Conservation (phyloP, 1,140 invertebrate genomes). For the Ceratitis capitata region DNA sequence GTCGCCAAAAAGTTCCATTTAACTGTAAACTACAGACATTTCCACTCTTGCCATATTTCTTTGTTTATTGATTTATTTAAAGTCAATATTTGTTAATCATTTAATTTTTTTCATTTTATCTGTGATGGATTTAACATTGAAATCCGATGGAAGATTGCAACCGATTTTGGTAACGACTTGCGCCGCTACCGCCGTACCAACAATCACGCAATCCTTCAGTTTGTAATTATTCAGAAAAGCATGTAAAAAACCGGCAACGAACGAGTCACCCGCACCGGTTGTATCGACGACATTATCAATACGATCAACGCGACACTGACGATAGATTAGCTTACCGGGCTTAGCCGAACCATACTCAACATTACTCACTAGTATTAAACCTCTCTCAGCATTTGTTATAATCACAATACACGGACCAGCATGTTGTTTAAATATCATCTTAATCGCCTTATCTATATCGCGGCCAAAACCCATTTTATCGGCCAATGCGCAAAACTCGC, state of each 20-base stretch:
- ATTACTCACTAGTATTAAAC: slow-evolving; percentile 53
- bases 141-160: slow-evolving; percentile 47
- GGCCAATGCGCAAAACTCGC: slow-evolving; percentile 71
- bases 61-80: no score
- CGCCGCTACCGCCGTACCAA: slow-evolving; percentile 44
- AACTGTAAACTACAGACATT: no score
- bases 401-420: slow-evolving; percentile 44
- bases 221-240: slow-evolving; percentile 58
- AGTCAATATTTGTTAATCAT: no score
- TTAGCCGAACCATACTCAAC: slow-evolving; percentile 48
- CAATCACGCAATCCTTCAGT: slow-evolving; percentile 54
- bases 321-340: slow-evolving; percentile 46
- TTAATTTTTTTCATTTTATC: slow-evolving; percentile 4
- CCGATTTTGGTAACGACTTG: slow-evolving; percentile 59
- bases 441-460: not conserved
- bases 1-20: no score
- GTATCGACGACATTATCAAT: slow-evolving; percentile 71
- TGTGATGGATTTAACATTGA: slow-evolving; percentile 28
- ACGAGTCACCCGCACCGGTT: slow-evolving; percentile 82
- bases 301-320: slow-evolving; percentile 48
- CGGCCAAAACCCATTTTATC: slow-evolving; percentile 41
- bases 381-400: slow-evolving; percentile 51
- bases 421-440: not conserved
- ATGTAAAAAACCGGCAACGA: slow-evolving; percentile 79
- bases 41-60: no score